Evolutionary conservation across 2,113 vertebrate genomes (phyloP).

Genomic region (Camelus bactrianus): DNA sequence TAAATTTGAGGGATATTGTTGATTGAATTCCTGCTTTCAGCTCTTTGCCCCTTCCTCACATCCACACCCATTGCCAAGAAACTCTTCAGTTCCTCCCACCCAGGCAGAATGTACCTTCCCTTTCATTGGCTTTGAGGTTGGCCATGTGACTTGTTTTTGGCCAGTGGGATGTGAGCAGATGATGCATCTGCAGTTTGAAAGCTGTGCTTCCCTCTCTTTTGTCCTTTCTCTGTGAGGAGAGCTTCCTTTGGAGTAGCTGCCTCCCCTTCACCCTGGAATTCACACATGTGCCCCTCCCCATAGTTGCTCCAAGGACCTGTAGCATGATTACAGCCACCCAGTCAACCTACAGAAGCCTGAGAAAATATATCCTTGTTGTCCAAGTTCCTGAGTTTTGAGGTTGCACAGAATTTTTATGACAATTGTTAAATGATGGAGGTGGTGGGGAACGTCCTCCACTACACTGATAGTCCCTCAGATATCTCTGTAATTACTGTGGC

Average conservation of each 20-base stretch:
- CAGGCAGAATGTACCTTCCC: not conserved
- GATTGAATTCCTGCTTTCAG: not conserved
- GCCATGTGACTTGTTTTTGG: not conserved
- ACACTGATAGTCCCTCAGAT: not conserved
- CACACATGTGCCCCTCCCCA: fast-evolving
- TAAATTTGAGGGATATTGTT: not conserved
- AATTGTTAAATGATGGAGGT: not conserved
- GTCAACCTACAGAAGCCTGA: not conserved
- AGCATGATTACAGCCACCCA: not conserved
- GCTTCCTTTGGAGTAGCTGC: not conserved
- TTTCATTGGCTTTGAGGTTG: not conserved
- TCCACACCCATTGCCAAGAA: not conserved
- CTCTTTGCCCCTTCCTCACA: not conserved
- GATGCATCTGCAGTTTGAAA: not conserved
- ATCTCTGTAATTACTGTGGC: too few species aligned
- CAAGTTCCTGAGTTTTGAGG: not conserved
- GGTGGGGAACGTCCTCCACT: not conserved
- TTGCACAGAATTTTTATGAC: not conserved
- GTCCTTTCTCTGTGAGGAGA: not conserved
- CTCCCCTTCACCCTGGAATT: not conserved
- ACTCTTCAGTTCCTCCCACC: not conserved
- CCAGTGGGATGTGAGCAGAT: not conserved
- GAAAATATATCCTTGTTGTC: not conserved
- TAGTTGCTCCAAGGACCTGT: not conserved
- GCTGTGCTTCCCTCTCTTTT: not conserved